Evolutionary conservation across 2,888 invertebrate genomes (phyloP).

Genomic region (Acronicta alni): DNA sequence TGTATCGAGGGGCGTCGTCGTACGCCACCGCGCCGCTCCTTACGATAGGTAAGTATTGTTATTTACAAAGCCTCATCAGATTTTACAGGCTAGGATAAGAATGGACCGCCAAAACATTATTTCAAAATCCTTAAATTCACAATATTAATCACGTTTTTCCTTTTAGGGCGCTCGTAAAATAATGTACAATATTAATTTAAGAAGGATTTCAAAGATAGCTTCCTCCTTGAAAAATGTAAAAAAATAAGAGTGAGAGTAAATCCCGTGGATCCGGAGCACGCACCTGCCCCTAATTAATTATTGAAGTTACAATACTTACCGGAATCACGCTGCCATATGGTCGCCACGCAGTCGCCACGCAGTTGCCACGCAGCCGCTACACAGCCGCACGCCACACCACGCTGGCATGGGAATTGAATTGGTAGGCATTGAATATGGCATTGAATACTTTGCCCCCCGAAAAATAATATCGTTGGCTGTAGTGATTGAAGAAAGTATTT

Average conservation of each 20-base stretch:
- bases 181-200: conserved; percentile 36
- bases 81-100: background rate
- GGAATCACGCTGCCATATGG: conserved; percentile 36
- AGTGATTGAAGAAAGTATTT: no score
- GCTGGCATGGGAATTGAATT: no score
- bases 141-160: conserved; percentile 3
- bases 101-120: background rate
- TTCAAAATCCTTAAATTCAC: background rate
- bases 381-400: no score
- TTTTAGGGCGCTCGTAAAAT: conserved; percentile 19
- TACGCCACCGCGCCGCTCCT: no score
- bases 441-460: no score
- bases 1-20: no score
- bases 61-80: background rate
- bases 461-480: no score
- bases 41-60: no score
- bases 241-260: conserved; percentile 40
- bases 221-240: conserved; percentile 36
- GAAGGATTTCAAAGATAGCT: conserved; percentile 35
- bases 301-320: conserved; percentile 68
- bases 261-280: conserved; percentile 43
- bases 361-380: no score
- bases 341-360: background rate
- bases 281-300: conserved; percentile 66
- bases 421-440: no score